A percentile compares a stretch with the other conserved stretches of the same genome.
Conservation (phyloP, 2,113 vertebrate genomes). For the Vombatus ursinus region DNA sequence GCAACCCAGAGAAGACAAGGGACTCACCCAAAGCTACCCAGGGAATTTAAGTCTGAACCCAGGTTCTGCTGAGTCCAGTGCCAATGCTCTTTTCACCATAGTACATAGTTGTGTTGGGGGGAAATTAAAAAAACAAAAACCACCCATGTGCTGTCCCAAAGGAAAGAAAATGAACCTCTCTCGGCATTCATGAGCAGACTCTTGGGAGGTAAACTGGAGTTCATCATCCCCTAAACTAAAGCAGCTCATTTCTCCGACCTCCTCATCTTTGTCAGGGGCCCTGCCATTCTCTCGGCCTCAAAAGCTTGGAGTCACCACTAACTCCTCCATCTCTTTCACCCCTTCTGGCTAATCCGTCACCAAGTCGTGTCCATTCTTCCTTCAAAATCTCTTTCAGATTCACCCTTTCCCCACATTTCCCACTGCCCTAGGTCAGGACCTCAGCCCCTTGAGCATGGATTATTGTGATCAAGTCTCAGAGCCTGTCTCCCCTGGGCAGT, state of each 20-base stretch:
- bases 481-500: neutral
- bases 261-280: neutral
- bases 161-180: neutral
- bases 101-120: neutral
- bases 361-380: neutral
- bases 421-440: neutral
- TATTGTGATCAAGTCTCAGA: neutral
- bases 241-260: neutral
- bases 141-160: neutral
- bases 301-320: slow-evolving; percentile 1
- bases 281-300: neutral
- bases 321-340: neutral
- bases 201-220: slow-evolving; percentile 24
- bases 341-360: neutral
- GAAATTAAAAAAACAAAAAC: neutral
- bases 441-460: neutral
- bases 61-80: neutral
- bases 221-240: slow-evolving; percentile 1
- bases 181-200: neutral
- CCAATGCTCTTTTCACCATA: neutral
- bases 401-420: neutral
- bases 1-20: neutral
- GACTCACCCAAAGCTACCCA: neutral
- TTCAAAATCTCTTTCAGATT: slow-evolving; percentile 19
- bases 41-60: neutral